Evolutionary conservation across 2,113 vertebrate species (phyloP), one percentile per base, ranked within the genome.

Genomic region (Psilopogon haemacephalus): DNA sequence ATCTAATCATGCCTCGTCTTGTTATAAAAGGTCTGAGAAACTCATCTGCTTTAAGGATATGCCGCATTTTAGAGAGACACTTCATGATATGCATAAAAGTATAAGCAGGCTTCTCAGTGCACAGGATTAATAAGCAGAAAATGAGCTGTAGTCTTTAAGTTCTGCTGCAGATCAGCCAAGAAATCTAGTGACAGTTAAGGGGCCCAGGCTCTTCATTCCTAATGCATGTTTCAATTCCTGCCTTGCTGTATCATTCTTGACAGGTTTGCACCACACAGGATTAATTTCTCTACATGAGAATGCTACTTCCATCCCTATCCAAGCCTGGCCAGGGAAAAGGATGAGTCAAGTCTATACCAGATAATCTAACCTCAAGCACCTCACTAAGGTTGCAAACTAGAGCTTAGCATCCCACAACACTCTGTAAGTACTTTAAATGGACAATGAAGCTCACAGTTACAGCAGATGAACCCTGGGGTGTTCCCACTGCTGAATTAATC

Each of bases 91-190:
- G 35, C 37, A 46, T 59, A 67, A 46, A 73, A 73, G 32, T 46
- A 42, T 58, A 35, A 92, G 23, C n/a, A 71, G 86, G 19, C 23
- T 62, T 91, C 9, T 70, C 73, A 88, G 1, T 21, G 77, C 12
- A 27, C 15, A 37, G 38, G 30, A 84, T 84, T 95, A 84, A 91
- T 46, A 79, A 73, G 11, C 21, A 82, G 59, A 42, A 81, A 86
- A 46, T 16, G 15, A 84, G 20, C 6, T 30, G 4, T 7, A 79
- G 32, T 30, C 13, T 75, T 78, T 72, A 55, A 52, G 40, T 14
- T 54, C 20, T 67, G 46, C 46, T 42, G 27, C 72, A 76, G 63
- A 63, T 58, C 46, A 42, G 2, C 40, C n/a, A 5, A 62, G 35
- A 46, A 92, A 64, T 17, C 44, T 3, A 26, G 11, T 7, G 38